phyloP scores from a whole-genome alignment of 2,888 invertebrate species.

The Ptychoptera contaminata region DNA sequence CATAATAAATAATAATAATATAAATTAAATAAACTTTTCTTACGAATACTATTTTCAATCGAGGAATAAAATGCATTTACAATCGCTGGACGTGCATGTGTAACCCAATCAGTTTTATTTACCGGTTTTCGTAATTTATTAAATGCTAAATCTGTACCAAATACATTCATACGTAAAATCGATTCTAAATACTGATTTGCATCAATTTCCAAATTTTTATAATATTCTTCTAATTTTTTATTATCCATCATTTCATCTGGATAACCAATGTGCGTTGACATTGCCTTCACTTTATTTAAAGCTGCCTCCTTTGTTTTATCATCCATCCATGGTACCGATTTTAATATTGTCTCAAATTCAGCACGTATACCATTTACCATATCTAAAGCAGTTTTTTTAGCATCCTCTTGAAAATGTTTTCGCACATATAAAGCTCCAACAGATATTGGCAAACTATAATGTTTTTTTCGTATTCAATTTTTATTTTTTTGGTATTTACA shows the following conservation, averaged over 20 bases:
- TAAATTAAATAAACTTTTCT: constrained; percentile 28
- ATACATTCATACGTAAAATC: constrained; percentile 58
- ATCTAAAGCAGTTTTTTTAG: constrained; percentile 67
- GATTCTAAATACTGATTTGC: constrained; percentile 57
- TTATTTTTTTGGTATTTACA: no score
- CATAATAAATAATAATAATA: constrained; percentile 2
- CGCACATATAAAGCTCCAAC: constrained; percentile 76
- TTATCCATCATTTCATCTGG: constrained; percentile 78
- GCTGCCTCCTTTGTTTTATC: constrained; percentile 59
- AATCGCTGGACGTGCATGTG: constrained; percentile 67
- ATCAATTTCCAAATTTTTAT: constrained; percentile 56
- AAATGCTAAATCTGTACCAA: constrained; percentile 67
- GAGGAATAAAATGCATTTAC: constrained; percentile 79
- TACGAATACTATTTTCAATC: constrained; percentile 76
- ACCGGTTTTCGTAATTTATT: constrained; percentile 60
- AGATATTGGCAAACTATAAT: constrained; percentile 48
- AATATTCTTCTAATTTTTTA: constrained; percentile 63
- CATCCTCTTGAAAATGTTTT: constrained; percentile 72
- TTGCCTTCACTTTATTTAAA: constrained; percentile 61
- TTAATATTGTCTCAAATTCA: constrained; percentile 66
- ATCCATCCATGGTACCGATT: constrained; percentile 87
- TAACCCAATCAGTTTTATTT: constrained; percentile 74
- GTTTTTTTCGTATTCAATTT: no score
- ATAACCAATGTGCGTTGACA: constrained; percentile 84
- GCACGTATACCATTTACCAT: constrained; percentile 75